These are phyloP conservation scores for Leptopterna dolabrata DNA, from an alignment of 2,888 invertebrate genomes.

Conservation along the genomic window DNA sequence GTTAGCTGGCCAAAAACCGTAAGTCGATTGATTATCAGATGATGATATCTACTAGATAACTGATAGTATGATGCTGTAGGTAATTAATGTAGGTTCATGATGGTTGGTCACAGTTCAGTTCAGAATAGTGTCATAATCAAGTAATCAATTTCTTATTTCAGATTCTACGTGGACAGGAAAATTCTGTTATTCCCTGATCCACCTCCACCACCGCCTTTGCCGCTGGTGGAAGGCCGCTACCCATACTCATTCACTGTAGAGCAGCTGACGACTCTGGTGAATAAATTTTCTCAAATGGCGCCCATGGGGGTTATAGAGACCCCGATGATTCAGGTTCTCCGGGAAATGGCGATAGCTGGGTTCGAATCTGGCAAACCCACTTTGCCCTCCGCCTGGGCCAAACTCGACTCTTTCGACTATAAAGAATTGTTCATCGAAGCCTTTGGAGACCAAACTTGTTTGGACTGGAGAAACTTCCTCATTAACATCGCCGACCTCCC, in stretches of 20 bases:
- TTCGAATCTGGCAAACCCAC: constrained; percentile 55
- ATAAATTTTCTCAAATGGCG: constrained; percentile 53
- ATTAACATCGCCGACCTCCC: constrained; percentile 72
- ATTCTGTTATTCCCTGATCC: constrained; percentile 66
- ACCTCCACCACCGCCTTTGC: constrained; percentile 49
- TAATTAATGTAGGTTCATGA: neutral
- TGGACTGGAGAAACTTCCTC: constrained; percentile 78
- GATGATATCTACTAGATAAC: too few species aligned
- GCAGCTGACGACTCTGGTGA: constrained; percentile 62
- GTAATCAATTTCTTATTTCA: neutral
- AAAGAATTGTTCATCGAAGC: constrained; percentile 66
- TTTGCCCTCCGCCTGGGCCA: constrained; percentile 58
- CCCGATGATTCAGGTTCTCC: constrained; percentile 48
- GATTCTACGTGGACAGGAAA: constrained; percentile 69
- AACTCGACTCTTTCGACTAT: constrained; percentile 50
- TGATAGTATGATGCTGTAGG: too few species aligned
- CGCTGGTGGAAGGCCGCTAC: constrained; percentile 58
- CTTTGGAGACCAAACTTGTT: constrained; percentile 71
- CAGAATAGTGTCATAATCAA: too few species aligned
- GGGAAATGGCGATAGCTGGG: constrained; percentile 55
- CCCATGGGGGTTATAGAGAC: constrained; percentile 56
- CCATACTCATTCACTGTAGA: constrained; percentile 63
- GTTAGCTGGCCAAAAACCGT: too few species aligned
- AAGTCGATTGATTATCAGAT: too few species aligned
- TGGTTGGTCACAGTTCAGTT: too few species aligned